Base-by-base conservation (phyloP, 2,113 vertebrate genomes). In the Meleagris gallopavo region DNA sequence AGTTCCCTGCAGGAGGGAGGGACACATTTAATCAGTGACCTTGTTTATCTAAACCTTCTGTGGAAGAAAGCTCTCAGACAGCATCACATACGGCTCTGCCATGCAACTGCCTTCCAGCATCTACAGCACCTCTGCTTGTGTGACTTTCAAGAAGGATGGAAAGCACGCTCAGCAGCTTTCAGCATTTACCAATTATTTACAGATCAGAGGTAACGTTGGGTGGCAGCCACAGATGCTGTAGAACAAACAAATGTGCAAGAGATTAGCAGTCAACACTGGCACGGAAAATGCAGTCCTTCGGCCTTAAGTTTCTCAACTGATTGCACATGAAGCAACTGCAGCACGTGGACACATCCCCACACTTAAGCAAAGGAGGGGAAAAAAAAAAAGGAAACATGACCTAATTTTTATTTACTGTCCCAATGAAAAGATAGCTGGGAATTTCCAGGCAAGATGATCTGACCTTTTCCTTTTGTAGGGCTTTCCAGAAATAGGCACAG, bases 21-120 rank as follows among this genome's bases (percentile, higher is more conserved):
- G n/a, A 46, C 62, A 40, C 1, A 0, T 9, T 45, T 64, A 45
- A 81, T 30, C 79, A 60, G 2, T 55, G 29, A 13, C 55, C 22
- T 45, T 3, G 0, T 80, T 62, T 48, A 79, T 62, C 67, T 0
- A 0, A n/a, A 27, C n/a, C n/a, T 82, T 36, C 71, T 20, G 0
- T 24, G 64, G 85, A 83, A 93, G 58, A 91, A 87, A 88, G 55
- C 36, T n/a, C 32, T 73, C 0, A 1, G 83, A 91, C 27, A 50
- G 18, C 12, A 30, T 58, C 72, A 40, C 27, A 69, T 32, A 43
- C 6, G 29, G 66, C 67, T 80, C 54, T 79, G 50, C 67, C 50
- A 15, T 38, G 61, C 88, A 36, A 21, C 0, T 48, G 0, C 48
- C 71, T 80, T 48, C 48, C 71, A 73, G 57, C 64, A 76, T 27